Conservation (phyloP, 2,888 invertebrate genomes). For the Tetanocera ferruginea region DNA sequence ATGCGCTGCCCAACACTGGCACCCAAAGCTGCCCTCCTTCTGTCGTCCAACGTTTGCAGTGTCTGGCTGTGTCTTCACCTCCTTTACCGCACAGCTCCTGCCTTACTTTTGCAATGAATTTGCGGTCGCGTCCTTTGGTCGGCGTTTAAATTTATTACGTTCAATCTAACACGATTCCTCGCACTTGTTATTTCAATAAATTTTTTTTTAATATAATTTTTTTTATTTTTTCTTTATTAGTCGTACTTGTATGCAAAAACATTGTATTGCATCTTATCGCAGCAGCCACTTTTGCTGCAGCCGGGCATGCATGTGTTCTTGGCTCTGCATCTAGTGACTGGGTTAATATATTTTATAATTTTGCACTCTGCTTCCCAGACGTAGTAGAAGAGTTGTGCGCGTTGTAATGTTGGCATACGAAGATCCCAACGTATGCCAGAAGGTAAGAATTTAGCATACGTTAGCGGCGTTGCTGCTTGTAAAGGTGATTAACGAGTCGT, state of each 20-base stretch:
- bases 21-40: neutral
- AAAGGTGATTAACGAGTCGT: conserved; percentile 32
- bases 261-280: conserved; percentile 13
- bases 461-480: conserved; percentile 15
- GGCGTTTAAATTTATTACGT: conserved; percentile 67
- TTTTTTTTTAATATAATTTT: conserved; percentile 49
- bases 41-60: neutral
- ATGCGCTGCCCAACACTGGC: neutral
- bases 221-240: neutral
- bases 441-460: neutral
- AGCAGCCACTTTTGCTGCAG: neutral
- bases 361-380: conserved; percentile 4
- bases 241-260: conserved; percentile 32
- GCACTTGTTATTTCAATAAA: conserved; percentile 66
- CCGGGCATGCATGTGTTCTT: neutral
- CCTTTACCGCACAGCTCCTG: neutral
- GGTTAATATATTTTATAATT: conserved; percentile 33
- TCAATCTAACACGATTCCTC: conserved; percentile 68
- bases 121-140: conserved; percentile 54
- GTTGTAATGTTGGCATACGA: neutral
- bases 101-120: neutral
- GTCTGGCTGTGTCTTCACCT: neutral
- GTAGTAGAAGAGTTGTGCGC: neutral
- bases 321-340: conserved; percentile 7
- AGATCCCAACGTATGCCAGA: neutral